phyloP scores from a whole-genome alignment of 2,888 invertebrate genomes.

The Limenitis camilla region DNA sequence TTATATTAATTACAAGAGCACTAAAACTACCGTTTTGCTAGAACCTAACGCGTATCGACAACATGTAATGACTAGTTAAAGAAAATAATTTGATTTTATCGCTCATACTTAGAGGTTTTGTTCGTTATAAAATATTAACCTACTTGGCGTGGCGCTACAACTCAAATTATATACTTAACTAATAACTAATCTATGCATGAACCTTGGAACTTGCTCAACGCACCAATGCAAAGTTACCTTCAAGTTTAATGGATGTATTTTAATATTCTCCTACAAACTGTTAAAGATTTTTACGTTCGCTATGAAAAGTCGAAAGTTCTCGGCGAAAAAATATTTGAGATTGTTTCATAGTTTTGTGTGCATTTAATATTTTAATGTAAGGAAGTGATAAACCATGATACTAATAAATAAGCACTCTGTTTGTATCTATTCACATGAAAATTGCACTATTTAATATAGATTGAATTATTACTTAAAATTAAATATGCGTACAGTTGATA shows the following conservation, averaged over 20 bases:
- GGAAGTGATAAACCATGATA: too few relatives aligned
- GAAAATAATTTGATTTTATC: conserved; percentile 23
- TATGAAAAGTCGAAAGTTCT: too few relatives aligned
- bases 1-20: conserved; percentile 4
- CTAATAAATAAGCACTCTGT: too few relatives aligned
- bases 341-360: too few relatives aligned
- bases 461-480: too few relatives aligned
- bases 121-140: conserved; percentile 22
- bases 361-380: too few relatives aligned
- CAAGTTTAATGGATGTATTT: background rate
- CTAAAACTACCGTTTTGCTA: conserved; percentile 24
- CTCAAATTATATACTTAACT: conserved; percentile 15
- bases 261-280: background rate
- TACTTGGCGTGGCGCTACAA: conserved; percentile 17
- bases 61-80: conserved; percentile 25
- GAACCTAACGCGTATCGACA: conserved; percentile 25
- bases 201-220: conserved; percentile 7
- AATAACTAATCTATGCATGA: conserved; percentile 13
- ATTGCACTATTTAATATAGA: too few relatives aligned
- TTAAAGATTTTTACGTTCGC: too few relatives aligned
- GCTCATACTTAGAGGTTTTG: conserved; percentile 14
- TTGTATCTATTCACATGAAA: too few relatives aligned
- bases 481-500: too few relatives aligned
- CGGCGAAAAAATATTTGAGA: too few relatives aligned
- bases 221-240: background rate